phyloP scores from a whole-genome alignment of 2,113 vertebrate species.

The Nerophis lumbriciformis region DNA sequence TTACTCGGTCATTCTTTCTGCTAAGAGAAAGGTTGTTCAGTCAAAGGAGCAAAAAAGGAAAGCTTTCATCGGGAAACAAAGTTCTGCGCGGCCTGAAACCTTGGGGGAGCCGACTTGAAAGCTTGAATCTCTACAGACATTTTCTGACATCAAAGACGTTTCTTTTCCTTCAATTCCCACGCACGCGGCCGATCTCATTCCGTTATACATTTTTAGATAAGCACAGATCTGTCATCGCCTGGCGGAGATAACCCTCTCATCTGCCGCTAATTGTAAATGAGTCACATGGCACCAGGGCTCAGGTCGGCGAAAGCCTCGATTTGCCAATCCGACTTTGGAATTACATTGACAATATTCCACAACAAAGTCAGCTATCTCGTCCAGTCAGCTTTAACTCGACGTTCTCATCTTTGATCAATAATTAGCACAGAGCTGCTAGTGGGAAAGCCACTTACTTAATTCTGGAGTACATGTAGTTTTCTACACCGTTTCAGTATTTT shows the following conservation, averaged over 20 bases:
- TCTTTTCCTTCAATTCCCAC: slow-evolving; percentile 41
- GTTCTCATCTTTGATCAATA: too few species aligned
- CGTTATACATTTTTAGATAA: slow-evolving; percentile 60
- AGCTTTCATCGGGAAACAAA: slow-evolving; percentile 42
- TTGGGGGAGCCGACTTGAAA: slow-evolving; percentile 54
- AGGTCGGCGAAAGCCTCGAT: slow-evolving; percentile 23
- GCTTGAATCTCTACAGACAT: slow-evolving; percentile 43
- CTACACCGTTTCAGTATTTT: too few species aligned
- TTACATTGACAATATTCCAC: slow-evolving; percentile 33
- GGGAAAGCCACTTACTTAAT: too few species aligned
- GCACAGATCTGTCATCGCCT: slow-evolving; percentile 41
- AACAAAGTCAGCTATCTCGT: slow-evolving; percentile 7
- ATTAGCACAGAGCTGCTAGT: not conserved
- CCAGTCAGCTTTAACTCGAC: not conserved
- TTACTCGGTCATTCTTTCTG: too few species aligned
- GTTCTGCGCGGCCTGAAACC: slow-evolving; percentile 34
- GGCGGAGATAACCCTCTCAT: slow-evolving; percentile 35
- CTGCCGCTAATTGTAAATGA: slow-evolving; percentile 37
- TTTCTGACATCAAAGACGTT: slow-evolving; percentile 52
- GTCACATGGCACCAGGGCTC: slow-evolving; percentile 14
- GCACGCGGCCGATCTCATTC: slow-evolving; percentile 44
- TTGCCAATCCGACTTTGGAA: slow-evolving; percentile 27
- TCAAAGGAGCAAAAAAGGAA: slow-evolving; percentile 3
- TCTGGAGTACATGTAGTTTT: too few species aligned
- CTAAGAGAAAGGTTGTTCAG: not conserved